Percentiles rank a stretch among this genome's conserved stretches.
Evolutionary conservation across 2,888 invertebrate genomes (phyloP).

Genomic region (Tortrix viridana): DNA sequence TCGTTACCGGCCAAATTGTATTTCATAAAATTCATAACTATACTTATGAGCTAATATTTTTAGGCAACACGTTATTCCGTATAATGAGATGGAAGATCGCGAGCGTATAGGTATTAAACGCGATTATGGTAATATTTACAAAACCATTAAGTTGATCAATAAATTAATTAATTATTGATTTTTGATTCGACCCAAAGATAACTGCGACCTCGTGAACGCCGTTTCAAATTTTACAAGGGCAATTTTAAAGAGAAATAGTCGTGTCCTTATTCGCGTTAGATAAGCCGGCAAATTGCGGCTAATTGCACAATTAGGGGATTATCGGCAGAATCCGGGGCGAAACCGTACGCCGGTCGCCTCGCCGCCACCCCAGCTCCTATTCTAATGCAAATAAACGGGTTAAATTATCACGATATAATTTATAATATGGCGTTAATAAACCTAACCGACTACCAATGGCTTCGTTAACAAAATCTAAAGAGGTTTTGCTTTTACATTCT

Average conservation of each 20-base stretch:
- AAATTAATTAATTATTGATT: slow-evolving; percentile 11
- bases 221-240: not conserved
- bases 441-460: too few relatives aligned
- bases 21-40: slow-evolving; percentile 82
- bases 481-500: too few relatives aligned
- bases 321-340: slow-evolving; percentile 80
- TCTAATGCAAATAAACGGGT: slow-evolving; percentile 74
- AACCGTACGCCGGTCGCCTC: slow-evolving; percentile 62
- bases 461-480: too few relatives aligned
- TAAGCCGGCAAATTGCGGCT: slow-evolving; percentile 72
- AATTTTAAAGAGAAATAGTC: slow-evolving; percentile 15
- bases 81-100: slow-evolving; percentile 61
- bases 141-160: slow-evolving; percentile 41
- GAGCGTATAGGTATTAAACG: slow-evolving; percentile 32
- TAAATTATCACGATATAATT: slow-evolving; percentile 46
- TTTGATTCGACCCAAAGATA: not conserved
- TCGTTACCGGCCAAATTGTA: slow-evolving; percentile 80
- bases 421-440: slow-evolving; percentile 51
- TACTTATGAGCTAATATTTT: slow-evolving; percentile 81
- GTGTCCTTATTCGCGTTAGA: slow-evolving; percentile 37
- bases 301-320: slow-evolving; percentile 81
- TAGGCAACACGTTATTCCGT: slow-evolving; percentile 77
- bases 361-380: slow-evolving; percentile 51
- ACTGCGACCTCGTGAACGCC: not conserved
- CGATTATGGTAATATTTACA: slow-evolving; percentile 50